Evolutionary conservation across 2,113 vertebrate species (phyloP).

Genomic region (Rhinoptilus africanus): DNA sequence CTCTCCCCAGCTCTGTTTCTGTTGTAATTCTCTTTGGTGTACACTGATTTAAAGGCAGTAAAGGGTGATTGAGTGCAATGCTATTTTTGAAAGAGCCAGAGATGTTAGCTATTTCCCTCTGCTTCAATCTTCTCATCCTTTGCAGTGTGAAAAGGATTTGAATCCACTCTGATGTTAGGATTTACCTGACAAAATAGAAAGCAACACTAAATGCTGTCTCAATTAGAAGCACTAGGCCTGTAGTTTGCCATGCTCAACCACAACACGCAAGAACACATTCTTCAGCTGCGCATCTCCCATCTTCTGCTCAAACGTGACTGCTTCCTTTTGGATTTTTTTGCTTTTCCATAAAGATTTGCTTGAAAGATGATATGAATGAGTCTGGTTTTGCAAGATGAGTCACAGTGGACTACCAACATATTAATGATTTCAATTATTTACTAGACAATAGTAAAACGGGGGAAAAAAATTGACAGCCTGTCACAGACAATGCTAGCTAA

Average conservation of each 20-base stretch:
- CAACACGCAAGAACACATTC: neutral
- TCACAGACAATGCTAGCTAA: conserved; percentile 36
- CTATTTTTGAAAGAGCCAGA: neutral
- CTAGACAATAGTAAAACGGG: neutral
- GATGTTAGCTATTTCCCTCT: neutral
- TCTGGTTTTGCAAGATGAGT: neutral
- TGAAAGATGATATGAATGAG: neutral
- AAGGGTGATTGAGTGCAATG: neutral
- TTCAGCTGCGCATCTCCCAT: neutral
- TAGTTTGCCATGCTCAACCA: neutral
- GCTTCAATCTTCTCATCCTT: neutral
- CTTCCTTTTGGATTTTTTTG: neutral
- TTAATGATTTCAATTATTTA: conserved; percentile 56
- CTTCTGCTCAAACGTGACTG: neutral
- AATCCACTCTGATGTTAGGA: neutral
- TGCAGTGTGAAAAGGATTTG: neutral
- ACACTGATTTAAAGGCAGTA: neutral
- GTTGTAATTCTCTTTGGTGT: neutral
- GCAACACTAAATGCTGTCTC: neutral
- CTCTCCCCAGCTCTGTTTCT: neutral
- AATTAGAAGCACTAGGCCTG: neutral
- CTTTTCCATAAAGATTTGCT: neutral
- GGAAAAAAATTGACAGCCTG: conserved; percentile 23
- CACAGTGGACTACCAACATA: neutral
- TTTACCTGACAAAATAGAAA: neutral